Evolutionary conservation across 2,888 invertebrate genomes (phyloP), one percentile per base, ranked within the genome.

Genomic region (Andricus curvator): DNA sequence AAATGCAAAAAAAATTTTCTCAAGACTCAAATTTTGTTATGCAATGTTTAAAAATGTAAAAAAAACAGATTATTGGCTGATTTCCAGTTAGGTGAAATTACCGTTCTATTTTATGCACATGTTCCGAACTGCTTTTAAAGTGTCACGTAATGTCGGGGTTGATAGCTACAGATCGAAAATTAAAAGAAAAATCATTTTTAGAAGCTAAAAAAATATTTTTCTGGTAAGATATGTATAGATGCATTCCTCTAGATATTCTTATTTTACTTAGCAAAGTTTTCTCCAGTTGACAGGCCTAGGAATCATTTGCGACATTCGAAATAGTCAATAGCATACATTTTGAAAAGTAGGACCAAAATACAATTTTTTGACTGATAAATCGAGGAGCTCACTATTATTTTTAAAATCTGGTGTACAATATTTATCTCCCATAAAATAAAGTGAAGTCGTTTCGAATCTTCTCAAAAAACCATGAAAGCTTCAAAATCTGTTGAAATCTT

Each of bases 101-200:
- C 68, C 3, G 68, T 68, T 68, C 68, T 68, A 48, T 20, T 68
- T 68, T 68, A 68, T 44, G 25, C 68, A 68, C 20, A 48, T 68
- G 48, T 68, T 68, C 8, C 44, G 20, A 68, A 68, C 25, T 68
- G 68, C 44, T 68, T 68, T 68, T 29, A 48, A 68, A 68, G 68
- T 68, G 25, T 48, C 68, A 68, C 13, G 48, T 48, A 25, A 68
- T 48, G 68, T 68, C 25, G 25, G 44, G 22, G 25, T 20, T 70
- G 22, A 48, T 20, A 48, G 68, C 25, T 29, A 25, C 3, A 48
- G 48, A 70, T 70, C 20, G 33, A 33, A 48, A 44, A 25, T 22
- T 15, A 48, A 48, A 22, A 44, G 17, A 70, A 29, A 51, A 48
- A 48, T 17, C 4, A 15, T 48, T 1, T 48, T 15, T 1, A 48